A percentile compares a stretch with the other conserved stretches of the same genome.
These are phyloP conservation scores for Mobula hypostoma DNA, from an alignment of 2,113 vertebrate species.

Conservation along the genomic window DNA sequence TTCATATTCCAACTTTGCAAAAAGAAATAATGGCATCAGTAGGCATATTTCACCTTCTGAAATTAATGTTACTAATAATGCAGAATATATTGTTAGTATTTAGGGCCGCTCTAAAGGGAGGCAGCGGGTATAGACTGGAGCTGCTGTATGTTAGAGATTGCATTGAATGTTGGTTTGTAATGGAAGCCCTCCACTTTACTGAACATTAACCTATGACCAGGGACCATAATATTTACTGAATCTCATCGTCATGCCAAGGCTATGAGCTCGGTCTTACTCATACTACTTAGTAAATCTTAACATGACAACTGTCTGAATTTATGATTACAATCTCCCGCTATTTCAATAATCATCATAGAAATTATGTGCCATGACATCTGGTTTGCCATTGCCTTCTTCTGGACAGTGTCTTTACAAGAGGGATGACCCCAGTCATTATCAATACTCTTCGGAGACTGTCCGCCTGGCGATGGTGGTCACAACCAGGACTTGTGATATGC, in stretches of 20 bases:
- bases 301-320: background rate
- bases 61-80: slow-evolving; percentile 27
- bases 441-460: no score
- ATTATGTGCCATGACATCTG: no score
- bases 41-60: slow-evolving; percentile 23
- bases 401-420: no score
- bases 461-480: no score
- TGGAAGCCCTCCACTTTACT: background rate
- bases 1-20: background rate
- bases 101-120: background rate
- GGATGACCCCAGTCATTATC: no score
- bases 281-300: background rate
- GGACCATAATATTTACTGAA: background rate
- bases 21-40: background rate
- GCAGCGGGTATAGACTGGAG: background rate
- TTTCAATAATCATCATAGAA: background rate
- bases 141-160: background rate
- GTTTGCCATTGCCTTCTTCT: no score
- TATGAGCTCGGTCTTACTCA: background rate
- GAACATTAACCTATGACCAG: background rate
- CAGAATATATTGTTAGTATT: background rate
- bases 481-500: no score
- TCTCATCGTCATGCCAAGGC: background rate
- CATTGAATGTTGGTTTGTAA: background rate
- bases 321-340: background rate